phyloP scores from a whole-genome alignment of 2,113 vertebrate species.

The Hippocampus comes region DNA sequence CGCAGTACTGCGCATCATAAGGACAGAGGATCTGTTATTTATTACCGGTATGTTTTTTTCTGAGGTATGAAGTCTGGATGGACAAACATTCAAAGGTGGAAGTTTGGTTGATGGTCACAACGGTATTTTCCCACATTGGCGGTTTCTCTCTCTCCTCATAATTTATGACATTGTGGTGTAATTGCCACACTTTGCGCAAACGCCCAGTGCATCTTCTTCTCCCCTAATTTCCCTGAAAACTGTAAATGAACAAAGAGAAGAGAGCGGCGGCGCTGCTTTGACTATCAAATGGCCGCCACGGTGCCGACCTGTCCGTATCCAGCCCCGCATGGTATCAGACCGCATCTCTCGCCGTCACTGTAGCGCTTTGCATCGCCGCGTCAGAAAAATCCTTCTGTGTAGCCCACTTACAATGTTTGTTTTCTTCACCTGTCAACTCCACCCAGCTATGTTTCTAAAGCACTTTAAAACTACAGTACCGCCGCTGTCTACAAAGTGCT shows the following conservation, averaged over 20 bases:
- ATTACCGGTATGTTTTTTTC: too few relatives aligned
- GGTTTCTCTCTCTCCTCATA: not conserved
- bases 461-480: too few relatives aligned
- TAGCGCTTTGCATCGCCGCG: slow-evolving; percentile 72
- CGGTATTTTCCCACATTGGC: too few relatives aligned
- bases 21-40: too few relatives aligned
- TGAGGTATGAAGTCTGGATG: not conserved
- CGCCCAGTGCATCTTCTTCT: slow-evolving; percentile 15
- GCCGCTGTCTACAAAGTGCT: too few relatives aligned
- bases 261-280: slow-evolving; percentile 63
- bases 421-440: slow-evolving; percentile 59
- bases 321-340: slow-evolving; percentile 19
- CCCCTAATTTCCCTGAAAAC: slow-evolving; percentile 74
- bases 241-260: slow-evolving; percentile 70
- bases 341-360: slow-evolving; percentile 66
- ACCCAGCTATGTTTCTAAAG: not conserved
- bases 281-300: slow-evolving; percentile 71
- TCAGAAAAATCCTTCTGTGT: slow-evolving; percentile 68
- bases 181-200: slow-evolving; percentile 17
- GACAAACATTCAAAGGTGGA: not conserved
- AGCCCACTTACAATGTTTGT: slow-evolving; percentile 58
- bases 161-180: not conserved
- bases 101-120: not conserved
- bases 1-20: too few relatives aligned
- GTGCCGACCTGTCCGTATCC: slow-evolving; percentile 43